Evolutionary conservation across 2,797 vertebrate genomes (phyloP).

Genomic region (Cossypha heuglini): DNA sequence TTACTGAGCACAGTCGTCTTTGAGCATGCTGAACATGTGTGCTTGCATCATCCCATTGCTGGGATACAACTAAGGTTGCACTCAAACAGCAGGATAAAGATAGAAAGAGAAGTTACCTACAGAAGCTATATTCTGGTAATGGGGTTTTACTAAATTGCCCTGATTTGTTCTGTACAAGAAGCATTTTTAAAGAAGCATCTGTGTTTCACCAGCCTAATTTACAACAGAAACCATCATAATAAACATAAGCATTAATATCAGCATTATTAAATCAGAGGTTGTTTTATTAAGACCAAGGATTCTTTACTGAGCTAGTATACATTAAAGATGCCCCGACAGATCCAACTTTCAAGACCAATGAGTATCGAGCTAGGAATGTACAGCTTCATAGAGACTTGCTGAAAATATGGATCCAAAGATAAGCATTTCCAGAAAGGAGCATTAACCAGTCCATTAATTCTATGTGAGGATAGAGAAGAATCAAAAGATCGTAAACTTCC

Average conservation of each 20-base stretch:
- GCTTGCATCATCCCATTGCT: not conserved
- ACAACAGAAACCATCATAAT: not conserved
- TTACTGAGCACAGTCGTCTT: not conserved
- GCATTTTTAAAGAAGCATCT: not conserved
- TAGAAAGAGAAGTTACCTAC: not conserved
- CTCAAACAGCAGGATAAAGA: not conserved
- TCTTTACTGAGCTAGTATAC: not conserved
- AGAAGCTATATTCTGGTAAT: not conserved
- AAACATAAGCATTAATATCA: not conserved
- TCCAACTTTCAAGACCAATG: not conserved
- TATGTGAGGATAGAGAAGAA: not conserved
- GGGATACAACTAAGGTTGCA: not conserved
- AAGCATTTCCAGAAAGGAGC: not conserved
- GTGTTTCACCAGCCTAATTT: not conserved
- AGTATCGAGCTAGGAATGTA: not conserved
- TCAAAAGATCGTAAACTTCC: not conserved
- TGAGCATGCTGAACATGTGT: rapidly evolving
- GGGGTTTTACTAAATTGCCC: not conserved
- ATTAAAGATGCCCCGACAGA: not conserved
- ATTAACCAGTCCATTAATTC: not conserved
- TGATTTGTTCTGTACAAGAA: not conserved
- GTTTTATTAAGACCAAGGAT: not conserved
- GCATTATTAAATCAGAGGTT: not conserved
- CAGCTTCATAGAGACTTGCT: not conserved
- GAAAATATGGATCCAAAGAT: not conserved